phyloP scores from a whole-genome alignment of 2,888 invertebrate genomes.

The Andrena camellia region DNA sequence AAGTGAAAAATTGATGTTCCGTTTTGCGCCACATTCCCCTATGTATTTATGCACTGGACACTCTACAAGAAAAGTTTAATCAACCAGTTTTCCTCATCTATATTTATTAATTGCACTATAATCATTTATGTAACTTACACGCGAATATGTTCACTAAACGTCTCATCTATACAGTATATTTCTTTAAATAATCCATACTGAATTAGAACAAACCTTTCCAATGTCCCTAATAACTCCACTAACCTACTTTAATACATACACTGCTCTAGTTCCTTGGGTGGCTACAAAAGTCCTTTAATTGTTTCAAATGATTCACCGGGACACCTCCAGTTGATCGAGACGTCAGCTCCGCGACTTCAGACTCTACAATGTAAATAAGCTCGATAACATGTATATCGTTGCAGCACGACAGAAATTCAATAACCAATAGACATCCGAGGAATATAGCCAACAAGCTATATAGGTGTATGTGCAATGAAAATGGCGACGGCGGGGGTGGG shows the following conservation, averaged over 20 bases:
- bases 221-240: background rate
- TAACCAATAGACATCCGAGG: slow-evolving; percentile 77
- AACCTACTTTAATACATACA: background rate
- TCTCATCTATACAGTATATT: background rate
- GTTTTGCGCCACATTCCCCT: too few relatives aligned
- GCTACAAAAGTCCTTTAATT: background rate
- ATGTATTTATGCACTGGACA: too few relatives aligned
- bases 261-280: background rate
- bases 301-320: slow-evolving; percentile 7
- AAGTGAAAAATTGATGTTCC: too few relatives aligned
- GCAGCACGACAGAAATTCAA: slow-evolving; percentile 79
- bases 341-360: slow-evolving; percentile 37
- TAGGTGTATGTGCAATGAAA: slow-evolving; percentile 36
- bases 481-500: slow-evolving; percentile 5
- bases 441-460: slow-evolving; percentile 69
- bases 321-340: slow-evolving; percentile 44
- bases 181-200: background rate
- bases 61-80: too few relatives aligned
- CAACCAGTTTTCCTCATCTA: too few relatives aligned
- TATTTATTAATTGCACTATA: too few relatives aligned
- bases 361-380: slow-evolving; percentile 65
- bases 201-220: background rate
- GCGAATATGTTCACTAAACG: background rate
- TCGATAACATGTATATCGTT: slow-evolving; percentile 67
- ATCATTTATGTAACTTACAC: background rate